Percentiles rank a stretch among this genome's conserved stretches.
phyloP scores from a whole-genome alignment of 2,888 invertebrate genomes.

The Periphyllus acericola region DNA sequence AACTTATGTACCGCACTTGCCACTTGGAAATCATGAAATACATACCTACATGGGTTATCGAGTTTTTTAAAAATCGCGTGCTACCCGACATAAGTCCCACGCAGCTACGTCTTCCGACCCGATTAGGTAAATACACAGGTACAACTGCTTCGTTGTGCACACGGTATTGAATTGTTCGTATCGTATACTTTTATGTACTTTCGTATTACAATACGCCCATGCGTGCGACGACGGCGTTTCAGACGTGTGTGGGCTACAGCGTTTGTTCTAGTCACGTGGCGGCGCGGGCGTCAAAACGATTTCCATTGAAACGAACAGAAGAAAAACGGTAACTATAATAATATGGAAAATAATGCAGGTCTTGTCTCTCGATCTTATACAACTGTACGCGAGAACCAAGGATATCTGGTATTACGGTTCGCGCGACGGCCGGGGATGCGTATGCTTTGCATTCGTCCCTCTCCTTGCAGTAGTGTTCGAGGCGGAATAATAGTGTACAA shows the following conservation, averaged over 20 bases:
- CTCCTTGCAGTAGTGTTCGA: too few species aligned
- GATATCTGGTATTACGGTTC: neutral
- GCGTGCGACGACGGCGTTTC: neutral
- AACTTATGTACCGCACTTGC: too few species aligned
- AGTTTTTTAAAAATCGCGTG: neutral
- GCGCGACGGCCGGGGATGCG: neutral
- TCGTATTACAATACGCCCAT: neutral
- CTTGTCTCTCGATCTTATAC: neutral
- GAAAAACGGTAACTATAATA: neutral
- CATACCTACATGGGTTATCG: too few species aligned
- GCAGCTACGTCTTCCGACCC: neutral
- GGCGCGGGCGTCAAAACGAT: neutral
- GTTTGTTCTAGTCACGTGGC: neutral
- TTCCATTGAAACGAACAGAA: neutral
- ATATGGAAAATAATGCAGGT: neutral
- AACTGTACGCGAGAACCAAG: neutral
- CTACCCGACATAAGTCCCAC: neutral
- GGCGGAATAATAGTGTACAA: too few species aligned
- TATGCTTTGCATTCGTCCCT: neutral
- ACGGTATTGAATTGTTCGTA: neutral
- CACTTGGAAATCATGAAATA: too few species aligned
- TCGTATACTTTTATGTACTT: neutral
- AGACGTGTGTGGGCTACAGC: neutral
- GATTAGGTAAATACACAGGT: neutral
- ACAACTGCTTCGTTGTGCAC: neutral